Evolutionary conservation across 2,888 invertebrate species (phyloP), one percentile per base, ranked within the genome.

Genomic region (Aleiodes testaceus): DNA sequence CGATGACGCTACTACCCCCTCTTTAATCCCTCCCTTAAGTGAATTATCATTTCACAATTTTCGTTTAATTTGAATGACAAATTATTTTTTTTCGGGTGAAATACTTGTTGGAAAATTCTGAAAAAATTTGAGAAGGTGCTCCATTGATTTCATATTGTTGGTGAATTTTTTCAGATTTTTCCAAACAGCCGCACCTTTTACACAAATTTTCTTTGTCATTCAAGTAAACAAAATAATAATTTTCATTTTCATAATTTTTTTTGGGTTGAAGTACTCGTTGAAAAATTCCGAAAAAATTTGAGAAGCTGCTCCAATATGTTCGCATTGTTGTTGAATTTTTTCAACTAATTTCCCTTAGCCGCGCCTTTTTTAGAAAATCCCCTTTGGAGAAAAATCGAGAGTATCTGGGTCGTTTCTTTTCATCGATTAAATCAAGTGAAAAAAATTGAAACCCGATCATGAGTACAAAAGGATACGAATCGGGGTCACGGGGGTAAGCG

Each of bases 401-500:
- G 50, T 45, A 20, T 52, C n/a, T 50, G 16, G 53, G 47, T 50
- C 50, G 70, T 61, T 65, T 49, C 65, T 53, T 55, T 65, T 70
- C 20, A 36, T 36, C 36, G 45, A n/a, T 36, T 16, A 22, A 45
- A 47, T 52, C 53, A 70, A 65, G 47, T 12, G 55, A 53, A 47
- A 42, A 66, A 66, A 75, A 70, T 75, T 73, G 72, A 69, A 74
- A 73, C 66, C 63, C 70, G 72, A 74, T 75, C 74, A 72, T 72
- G 71, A 20, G 70, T 69, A 73, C 69, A 55, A 26, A 64, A 74
- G 75, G 74, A 74, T 71, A 67, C 45, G 76, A 79, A 84, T 81
- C 78, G 79, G 76, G 84, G 84, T 84, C 84, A 82, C 78, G 80
- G 74, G 82, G 80, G 80, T 83, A 82, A 74, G 74, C 70, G 69